A percentile compares a stretch with the other conserved stretches of the same genome.
Evolutionary conservation across 2,113 vertebrate species (phyloP).

Genomic region (Ammospiza caudacuta): DNA sequence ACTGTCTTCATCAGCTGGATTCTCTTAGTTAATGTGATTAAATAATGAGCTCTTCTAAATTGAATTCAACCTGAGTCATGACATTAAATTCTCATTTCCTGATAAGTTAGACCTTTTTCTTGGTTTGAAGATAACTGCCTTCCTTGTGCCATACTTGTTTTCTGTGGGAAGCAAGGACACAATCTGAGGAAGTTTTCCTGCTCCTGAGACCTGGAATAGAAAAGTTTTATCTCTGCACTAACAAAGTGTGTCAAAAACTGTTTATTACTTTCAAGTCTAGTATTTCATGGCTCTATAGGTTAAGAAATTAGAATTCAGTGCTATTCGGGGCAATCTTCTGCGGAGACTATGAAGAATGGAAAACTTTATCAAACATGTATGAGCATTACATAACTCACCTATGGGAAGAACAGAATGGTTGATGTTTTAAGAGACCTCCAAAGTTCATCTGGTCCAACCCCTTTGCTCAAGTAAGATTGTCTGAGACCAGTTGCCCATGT

Average conservation of each 20-base stretch:
- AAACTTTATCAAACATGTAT: background rate
- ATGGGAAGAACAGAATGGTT: background rate
- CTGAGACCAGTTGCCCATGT: background rate
- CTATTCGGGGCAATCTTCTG: background rate
- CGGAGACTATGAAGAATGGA: background rate
- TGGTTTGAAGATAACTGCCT: background rate
- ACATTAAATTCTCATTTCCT: background rate
- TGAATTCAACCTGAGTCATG: background rate
- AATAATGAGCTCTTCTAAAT: background rate
- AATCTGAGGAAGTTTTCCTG: background rate
- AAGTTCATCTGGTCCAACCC: background rate
- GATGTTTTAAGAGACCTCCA: background rate
- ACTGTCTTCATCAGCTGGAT: background rate
- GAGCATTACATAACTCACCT: background rate
- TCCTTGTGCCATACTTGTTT: background rate
- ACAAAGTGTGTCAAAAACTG: background rate
- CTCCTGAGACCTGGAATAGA: background rate
- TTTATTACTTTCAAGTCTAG: background rate
- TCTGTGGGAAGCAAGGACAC: background rate
- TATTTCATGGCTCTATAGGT: background rate
- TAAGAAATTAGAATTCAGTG: background rate
- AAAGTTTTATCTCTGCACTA: background rate
- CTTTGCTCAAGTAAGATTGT: background rate
- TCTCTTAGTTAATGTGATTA: background rate
- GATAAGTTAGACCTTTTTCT: background rate